Evolutionary conservation across 2,888 invertebrate genomes (phyloP), one percentile per base, ranked within the genome.

Genomic region (Thecocarcelia acutangulata): DNA sequence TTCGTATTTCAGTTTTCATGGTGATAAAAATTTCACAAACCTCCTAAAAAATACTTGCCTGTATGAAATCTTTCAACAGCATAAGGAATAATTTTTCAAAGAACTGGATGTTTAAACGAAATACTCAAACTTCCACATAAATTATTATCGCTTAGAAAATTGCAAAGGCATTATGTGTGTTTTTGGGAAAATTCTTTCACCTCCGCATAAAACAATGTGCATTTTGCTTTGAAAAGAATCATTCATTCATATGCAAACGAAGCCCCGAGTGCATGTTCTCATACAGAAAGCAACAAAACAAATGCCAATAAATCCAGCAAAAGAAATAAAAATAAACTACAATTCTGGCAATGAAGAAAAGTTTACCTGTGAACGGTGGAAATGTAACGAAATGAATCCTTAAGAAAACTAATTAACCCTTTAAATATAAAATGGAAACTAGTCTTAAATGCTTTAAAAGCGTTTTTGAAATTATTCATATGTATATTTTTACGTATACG

Each of bases 301-400:
- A 78, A 70, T 66, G 52, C 64, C 66, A 78, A 82, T 82, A 72
- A 63, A 69, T 50, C 42, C 48, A 69, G 19, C 13, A 56, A 44
- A 48, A 42, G 33, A 56, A 66, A 58, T 21, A 24, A 48, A 56
- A 66, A 58, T 24, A 40, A 72, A 70, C 46, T 44, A 48, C 52
- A 78, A 74, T 82, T 82, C 78, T 82, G 78, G 78, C 81, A 74
- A 63, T 82, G 58, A 66, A 78, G 69, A 78, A 70, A 54, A 78
- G 59, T 63, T 42, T 40, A 50, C 58, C 59, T 52, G 44, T 50
- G 13, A n/a, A 33, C 17, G 46, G 15, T 19, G n/a, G 21, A n/a
- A 21, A 69, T 69, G 33, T 52, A 68, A 44, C 40, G 21, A 50
- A 59, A 68, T 68, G 33, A 50, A 59, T 58, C 19, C 40, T 64